Evolutionary conservation across 30 jellyfish, hydroid and myxozoan species (phyloP).

Genomic region (Morbakka virulenta): DNA sequence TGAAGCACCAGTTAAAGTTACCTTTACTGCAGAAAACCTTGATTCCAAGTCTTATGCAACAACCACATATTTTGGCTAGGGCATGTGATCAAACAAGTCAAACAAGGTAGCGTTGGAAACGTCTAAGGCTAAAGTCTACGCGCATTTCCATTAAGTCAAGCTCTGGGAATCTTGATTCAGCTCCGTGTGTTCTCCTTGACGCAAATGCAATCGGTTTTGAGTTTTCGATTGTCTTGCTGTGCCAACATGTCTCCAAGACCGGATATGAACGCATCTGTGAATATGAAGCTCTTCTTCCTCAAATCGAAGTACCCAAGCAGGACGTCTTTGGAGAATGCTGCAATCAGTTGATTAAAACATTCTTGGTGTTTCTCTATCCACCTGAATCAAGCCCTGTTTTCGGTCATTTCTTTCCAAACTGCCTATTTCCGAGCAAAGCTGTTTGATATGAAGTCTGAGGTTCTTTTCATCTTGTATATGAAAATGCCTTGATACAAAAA

Average conservation of each 20-base stretch:
- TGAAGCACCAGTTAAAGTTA: too few relatives aligned
- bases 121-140: slow-evolving; percentile 1
- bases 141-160: background rate
- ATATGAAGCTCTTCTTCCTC: background rate
- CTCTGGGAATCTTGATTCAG: slow-evolving; percentile 4
- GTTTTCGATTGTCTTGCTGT: background rate
- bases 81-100: too few relatives aligned
- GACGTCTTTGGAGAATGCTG: background rate
- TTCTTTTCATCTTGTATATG: too few relatives aligned
- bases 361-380: background rate
- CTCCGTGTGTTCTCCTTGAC: background rate
- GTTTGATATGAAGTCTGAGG: too few relatives aligned
- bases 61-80: too few relatives aligned
- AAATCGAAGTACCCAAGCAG: background rate
- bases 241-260: background rate
- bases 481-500: too few relatives aligned
- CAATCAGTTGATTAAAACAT: background rate
- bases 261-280: background rate
- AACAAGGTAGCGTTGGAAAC: background rate
- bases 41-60: too few relatives aligned
- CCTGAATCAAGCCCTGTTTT: background rate
- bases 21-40: too few relatives aligned
- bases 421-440: too few relatives aligned
- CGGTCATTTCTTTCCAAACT: background rate
- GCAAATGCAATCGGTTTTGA: background rate